A percentile compares a stretch with the other conserved stretches of the same genome.
These are phyloP conservation scores for Emydocephalus ijimae DNA, from an alignment of 2,113 vertebrate species.

Conservation along the genomic window DNA sequence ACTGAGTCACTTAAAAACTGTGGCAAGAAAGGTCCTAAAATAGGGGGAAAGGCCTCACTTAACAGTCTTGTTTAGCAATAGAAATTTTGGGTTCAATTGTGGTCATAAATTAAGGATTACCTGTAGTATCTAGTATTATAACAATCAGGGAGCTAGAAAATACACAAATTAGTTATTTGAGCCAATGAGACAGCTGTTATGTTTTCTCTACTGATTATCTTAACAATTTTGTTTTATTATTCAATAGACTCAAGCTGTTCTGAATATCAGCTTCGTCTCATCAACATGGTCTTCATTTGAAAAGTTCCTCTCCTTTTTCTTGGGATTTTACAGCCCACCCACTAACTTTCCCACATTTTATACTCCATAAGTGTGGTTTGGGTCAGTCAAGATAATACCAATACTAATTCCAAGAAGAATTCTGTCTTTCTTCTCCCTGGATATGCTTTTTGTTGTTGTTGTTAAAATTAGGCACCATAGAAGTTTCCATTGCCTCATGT, in stretches of 20 bases:
- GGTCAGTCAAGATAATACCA: conserved; percentile 12
- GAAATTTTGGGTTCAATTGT: too few relatives aligned
- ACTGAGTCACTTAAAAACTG: too few relatives aligned
- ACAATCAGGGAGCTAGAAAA: not conserved
- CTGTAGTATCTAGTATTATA: not conserved
- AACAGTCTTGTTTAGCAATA: too few relatives aligned
- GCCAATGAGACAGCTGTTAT: not conserved
- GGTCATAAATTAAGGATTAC: not conserved
- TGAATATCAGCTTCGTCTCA: not conserved
- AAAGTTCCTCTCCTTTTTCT: not conserved
- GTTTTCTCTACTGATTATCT: not conserved
- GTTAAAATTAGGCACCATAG: conserved; percentile 19
- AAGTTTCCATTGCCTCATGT: conserved; percentile 59
- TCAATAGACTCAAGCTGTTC: not conserved
- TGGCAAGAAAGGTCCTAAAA: too few relatives aligned
- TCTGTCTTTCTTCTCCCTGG: conserved; percentile 21
- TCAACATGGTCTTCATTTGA: not conserved
- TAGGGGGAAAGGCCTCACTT: too few relatives aligned
- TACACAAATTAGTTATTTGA: not conserved
- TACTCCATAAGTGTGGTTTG: not conserved
- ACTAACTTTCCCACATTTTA: conserved; percentile 27
- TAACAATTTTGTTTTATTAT: not conserved
- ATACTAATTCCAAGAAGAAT: conserved; percentile 30
- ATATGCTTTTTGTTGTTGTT: conserved; percentile 10
- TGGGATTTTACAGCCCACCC: conserved; percentile 17